Evolutionary conservation across 2,888 invertebrate genomes (phyloP).

Genomic region (Lymantria monacha): DNA sequence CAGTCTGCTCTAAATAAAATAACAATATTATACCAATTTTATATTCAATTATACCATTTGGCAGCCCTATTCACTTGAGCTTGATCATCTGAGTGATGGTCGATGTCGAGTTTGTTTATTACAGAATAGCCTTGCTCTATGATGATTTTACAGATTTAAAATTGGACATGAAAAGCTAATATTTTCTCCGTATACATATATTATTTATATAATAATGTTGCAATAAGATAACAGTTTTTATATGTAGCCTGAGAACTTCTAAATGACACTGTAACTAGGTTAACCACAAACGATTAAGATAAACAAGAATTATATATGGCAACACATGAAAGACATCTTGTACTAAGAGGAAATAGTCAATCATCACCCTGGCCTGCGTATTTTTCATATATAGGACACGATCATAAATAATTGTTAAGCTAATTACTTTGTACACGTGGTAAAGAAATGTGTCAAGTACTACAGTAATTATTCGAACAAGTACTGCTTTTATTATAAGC

Average conservation of each 20-base stretch:
- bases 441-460: constrained; percentile 1
- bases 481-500: constrained; percentile 17
- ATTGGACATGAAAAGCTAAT: no score
- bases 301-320: background rate
- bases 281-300: background rate
- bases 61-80: no score
- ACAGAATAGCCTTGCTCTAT: no score
- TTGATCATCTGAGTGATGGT: no score
- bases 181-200: no score
- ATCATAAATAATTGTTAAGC: constrained; percentile 9
- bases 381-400: constrained; percentile 12
- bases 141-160: no score
- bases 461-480: constrained; percentile 9
- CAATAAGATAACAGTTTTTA: background rate
- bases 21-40: no score
- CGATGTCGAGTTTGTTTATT: no score
- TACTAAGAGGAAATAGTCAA: constrained; percentile 8
- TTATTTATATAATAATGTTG: background rate
- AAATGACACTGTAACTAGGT: background rate
- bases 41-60: no score
- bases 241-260: background rate
- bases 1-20: no score
- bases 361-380: constrained; percentile 13
- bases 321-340: background rate
- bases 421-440: constrained; percentile 20